Percentiles rank a stretch among this genome's conserved stretches.
phyloP scores from a whole-genome alignment of 64 coral and sea anemone genomes.

The Stylophora pistillata region DNA sequence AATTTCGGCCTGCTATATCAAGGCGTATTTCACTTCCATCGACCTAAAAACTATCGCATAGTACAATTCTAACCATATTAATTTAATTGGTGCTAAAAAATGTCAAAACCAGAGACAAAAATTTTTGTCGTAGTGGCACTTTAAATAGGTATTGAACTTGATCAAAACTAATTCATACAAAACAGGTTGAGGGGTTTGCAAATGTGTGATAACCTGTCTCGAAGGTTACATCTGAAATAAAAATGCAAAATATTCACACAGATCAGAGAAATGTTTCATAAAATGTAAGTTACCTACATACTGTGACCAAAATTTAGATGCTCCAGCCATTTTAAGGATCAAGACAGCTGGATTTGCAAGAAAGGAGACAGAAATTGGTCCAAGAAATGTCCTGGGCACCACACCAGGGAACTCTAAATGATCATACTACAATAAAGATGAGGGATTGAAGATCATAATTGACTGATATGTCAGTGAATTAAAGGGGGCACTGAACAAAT shows the following conservation, averaged over 20 bases:
- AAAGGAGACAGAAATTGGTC: slow-evolving; percentile 69
- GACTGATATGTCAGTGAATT: neutral
- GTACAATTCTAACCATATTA: too few species aligned
- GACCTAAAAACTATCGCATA: too few species aligned
- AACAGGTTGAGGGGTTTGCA: too few species aligned
- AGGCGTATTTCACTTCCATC: too few species aligned
- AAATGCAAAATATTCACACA: neutral
- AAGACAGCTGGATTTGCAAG: slow-evolving; percentile 61
- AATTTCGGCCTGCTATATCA: too few species aligned
- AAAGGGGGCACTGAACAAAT: too few species aligned
- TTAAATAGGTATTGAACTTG: too few species aligned
- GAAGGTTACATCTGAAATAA: neutral
- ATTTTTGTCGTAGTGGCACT: too few species aligned
- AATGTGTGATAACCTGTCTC: too few species aligned
- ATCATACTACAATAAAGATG: slow-evolving; percentile 71
- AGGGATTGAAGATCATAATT: neutral
- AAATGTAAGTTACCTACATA: slow-evolving; percentile 55
- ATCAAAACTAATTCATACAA: too few species aligned
- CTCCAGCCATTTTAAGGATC: neutral
- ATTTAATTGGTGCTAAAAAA: too few species aligned
- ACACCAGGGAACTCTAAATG: slow-evolving; percentile 96
- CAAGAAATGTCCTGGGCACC: slow-evolving; percentile 93
- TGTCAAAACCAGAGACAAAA: too few species aligned
- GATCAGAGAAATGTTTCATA: neutral
- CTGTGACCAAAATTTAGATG: slow-evolving; percentile 71